Evolutionary conservation across 2,797 vertebrate species (phyloP).

Genomic region (Carapus acus): DNA sequence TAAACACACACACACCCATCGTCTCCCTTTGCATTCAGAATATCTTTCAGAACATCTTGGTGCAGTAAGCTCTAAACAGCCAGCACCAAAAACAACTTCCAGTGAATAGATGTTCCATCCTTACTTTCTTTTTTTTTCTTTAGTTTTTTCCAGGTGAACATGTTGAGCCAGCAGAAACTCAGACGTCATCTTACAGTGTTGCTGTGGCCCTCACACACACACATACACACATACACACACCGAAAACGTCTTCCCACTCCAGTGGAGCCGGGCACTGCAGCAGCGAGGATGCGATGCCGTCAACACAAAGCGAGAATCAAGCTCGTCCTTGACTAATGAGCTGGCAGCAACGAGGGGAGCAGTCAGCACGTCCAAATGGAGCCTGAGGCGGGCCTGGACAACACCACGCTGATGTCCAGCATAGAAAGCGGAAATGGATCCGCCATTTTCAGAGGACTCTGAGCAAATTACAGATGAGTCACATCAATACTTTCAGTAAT

Average conservation of each 20-base stretch:
- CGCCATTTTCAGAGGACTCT: no score
- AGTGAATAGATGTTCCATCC: neutral
- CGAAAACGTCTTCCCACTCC: neutral
- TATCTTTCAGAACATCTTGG: neutral
- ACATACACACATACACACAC: no score
- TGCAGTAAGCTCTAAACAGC: neutral
- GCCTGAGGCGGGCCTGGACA: neutral
- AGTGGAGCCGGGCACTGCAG: neutral
- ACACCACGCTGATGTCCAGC: conserved; percentile 5
- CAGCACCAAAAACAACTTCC: neutral
- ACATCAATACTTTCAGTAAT: no score
- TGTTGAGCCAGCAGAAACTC: neutral
- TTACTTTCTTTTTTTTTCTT: neutral
- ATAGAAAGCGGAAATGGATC: conserved; percentile 1
- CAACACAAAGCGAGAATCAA: neutral
- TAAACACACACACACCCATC: no score
- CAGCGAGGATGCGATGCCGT: neutral
- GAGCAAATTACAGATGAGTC: no score
- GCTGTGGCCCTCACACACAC: no score
- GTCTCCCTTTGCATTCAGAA: no score
- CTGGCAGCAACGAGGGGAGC: neutral
- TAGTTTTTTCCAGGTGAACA: no score
- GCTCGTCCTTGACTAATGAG: neutral
- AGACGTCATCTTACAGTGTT: neutral
- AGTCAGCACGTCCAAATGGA: conserved; percentile 9